These are phyloP conservation scores for Odontamblyopus rebecca DNA, from an alignment of 2,797 vertebrate genomes.

Conservation along the genomic window DNA sequence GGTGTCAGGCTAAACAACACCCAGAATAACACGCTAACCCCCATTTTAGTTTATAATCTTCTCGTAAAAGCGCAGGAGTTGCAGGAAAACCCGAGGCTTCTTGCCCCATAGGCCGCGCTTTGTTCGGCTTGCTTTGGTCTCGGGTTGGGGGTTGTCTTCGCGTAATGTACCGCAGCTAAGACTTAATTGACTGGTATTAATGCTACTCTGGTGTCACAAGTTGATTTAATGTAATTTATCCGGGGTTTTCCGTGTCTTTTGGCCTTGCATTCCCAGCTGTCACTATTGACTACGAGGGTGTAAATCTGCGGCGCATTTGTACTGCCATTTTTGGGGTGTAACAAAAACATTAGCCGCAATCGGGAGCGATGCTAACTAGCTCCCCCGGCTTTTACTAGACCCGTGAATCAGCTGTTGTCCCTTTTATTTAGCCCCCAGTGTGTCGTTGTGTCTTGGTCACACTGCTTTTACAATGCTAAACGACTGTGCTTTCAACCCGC, in stretches of 20 bases:
- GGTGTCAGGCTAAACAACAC: constrained; percentile 11
- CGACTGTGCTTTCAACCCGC: constrained; percentile 23
- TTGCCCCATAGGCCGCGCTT: constrained; percentile 90
- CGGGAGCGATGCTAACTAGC: constrained; percentile 41
- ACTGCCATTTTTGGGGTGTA: constrained; percentile 80
- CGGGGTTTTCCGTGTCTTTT: constrained; percentile 26
- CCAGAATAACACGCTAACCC: neutral
- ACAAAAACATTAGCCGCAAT: constrained; percentile 69
- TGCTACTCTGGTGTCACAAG: constrained; percentile 10
- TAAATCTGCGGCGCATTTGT: constrained; percentile 68
- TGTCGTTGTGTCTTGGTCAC: constrained; percentile 30
- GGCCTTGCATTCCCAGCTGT: constrained; percentile 72
- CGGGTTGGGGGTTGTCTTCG: constrained; percentile 64
- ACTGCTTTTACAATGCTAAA: constrained; percentile 22
- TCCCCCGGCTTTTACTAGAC: constrained; percentile 33
- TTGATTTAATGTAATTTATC: constrained; percentile 1
- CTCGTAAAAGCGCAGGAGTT: constrained; percentile 1
- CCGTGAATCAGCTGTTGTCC: constrained; percentile 52
- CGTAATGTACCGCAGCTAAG: constrained; percentile 59
- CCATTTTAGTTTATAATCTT: neutral
- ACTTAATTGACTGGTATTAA: constrained; percentile 25
- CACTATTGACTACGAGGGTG: constrained; percentile 62
- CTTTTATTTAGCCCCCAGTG: constrained; percentile 30
- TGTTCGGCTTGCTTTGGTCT: constrained; percentile 85
- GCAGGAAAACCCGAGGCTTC: constrained; percentile 87